Evolutionary conservation across 2,113 vertebrate species (phyloP).

Genomic region (Myrmecobius fasciatus): DNA sequence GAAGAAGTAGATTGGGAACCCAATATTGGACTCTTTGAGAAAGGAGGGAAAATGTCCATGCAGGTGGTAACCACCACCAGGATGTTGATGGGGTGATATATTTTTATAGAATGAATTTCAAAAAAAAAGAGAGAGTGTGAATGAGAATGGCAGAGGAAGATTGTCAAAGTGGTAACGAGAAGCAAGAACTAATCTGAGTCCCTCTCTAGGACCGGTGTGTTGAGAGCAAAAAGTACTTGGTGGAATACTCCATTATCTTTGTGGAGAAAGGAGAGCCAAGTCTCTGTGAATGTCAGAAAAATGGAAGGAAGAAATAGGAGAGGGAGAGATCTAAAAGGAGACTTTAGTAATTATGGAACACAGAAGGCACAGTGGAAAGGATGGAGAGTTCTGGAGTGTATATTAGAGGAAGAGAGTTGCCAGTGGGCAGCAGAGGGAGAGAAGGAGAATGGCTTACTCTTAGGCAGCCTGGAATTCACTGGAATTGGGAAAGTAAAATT

Average conservation of each 20-base stretch:
- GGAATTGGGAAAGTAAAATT: background rate
- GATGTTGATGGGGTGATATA: background rate
- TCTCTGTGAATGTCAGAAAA: background rate
- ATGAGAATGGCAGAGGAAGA: background rate
- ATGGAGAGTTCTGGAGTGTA: background rate
- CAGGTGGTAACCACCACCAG: background rate
- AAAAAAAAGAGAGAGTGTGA: background rate
- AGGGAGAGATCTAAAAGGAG: background rate
- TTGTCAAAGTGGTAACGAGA: background rate
- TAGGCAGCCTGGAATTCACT: background rate
- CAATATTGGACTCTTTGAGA: background rate
- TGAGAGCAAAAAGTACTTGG: background rate
- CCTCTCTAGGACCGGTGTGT: background rate
- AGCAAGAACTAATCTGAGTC: background rate
- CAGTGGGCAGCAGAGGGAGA: background rate
- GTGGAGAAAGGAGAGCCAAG: background rate
- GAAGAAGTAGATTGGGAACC: background rate
- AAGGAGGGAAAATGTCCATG: background rate
- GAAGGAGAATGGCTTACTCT: background rate
- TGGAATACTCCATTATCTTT: background rate
- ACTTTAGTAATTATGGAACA: background rate
- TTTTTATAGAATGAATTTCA: background rate
- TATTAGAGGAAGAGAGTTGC: background rate
- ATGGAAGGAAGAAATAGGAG: background rate
- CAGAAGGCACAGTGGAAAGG: background rate